Base-by-base conservation (phyloP, 2,888 invertebrate species). In the Pachliopta kotzebuea region DNA sequence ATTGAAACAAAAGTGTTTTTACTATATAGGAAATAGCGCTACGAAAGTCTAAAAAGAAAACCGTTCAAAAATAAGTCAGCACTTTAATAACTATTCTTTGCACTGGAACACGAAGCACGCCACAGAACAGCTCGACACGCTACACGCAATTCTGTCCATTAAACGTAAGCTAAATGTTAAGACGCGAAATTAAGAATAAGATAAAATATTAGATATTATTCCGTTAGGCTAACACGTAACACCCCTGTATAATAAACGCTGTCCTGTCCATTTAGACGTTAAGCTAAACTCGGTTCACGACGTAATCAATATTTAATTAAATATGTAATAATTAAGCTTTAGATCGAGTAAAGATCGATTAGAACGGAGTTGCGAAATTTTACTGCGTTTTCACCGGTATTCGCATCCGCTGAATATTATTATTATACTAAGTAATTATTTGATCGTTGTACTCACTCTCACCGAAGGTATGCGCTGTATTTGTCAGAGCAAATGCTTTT, bases 131-230 rank as follows among this genome's bases (percentile, higher is more conserved):
- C 76, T 74, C 72, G 68, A 82, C 85, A 89, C 87, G 88, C 90
- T 84, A 88, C 85, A 87, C 81, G 90, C 90, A 89, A 91, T 84
- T 89, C 90, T 91, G 90, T 91, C 90, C 90, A 91, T 87, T 91
- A 88, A 78, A 77, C 71, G 68, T 88, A 89, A 88, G 88, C 72
- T 75, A 79, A 72, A 62, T 71, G 18, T 56, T 84, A 85, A 81
- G 80, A 79, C 74, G 77, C 81, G 76, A 78, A 84, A 77, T 78
- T 85, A 82, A 77, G 76, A 72, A 71, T 71, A 71, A 76, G 73
- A 71, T 76, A 77, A 71, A 71, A 76, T 74, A 71, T 71, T 77
- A 73, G 73, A 79, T 81, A 80, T 83, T 78, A 79, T 79, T 83
- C 80, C 62, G 67, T 65, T 78, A 77, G 70, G 59, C 0, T 84